Conservation (phyloP, 2,113 vertebrate species). For the Mustelus asterias region DNA sequence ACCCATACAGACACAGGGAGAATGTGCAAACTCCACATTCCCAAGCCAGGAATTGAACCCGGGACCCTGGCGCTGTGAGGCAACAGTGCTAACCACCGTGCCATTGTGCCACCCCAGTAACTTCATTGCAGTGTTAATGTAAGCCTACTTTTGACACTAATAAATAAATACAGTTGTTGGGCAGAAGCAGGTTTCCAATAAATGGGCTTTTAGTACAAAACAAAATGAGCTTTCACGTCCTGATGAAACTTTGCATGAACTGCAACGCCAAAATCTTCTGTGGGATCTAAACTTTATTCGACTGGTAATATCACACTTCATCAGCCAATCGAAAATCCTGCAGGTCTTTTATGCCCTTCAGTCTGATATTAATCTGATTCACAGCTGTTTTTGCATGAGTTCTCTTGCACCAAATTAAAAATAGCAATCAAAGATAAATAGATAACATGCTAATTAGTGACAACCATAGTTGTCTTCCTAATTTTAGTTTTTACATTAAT, state of each 20-base stretch:
- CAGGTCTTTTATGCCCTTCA: neutral
- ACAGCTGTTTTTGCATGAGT: neutral
- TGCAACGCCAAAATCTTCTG: neutral
- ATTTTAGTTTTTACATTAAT: slow-evolving; percentile 36
- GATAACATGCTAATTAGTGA: slow-evolving; percentile 23
- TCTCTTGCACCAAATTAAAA: slow-evolving; percentile 17
- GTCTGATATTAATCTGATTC: neutral
- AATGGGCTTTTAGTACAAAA: neutral
- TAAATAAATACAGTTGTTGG: too few species aligned
- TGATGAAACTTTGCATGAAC: neutral
- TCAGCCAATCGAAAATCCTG: neutral
- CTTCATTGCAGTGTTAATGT: too few species aligned
- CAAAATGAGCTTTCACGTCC: neutral
- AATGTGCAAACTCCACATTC: too few species aligned
- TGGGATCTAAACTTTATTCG: neutral
- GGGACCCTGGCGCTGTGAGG: too few species aligned
- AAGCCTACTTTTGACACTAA: too few species aligned
- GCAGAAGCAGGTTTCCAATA: too few species aligned
- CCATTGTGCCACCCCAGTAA: too few species aligned
- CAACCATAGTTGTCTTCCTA: slow-evolving; percentile 26
- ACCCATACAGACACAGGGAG: too few species aligned
- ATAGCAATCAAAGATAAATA: slow-evolving; percentile 33
- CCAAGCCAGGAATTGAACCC: too few species aligned
- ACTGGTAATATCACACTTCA: neutral
- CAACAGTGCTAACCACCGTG: too few species aligned